Base-by-base conservation (phyloP, 2,797 vertebrate genomes). In the Silurus lanzhouensis region DNA sequence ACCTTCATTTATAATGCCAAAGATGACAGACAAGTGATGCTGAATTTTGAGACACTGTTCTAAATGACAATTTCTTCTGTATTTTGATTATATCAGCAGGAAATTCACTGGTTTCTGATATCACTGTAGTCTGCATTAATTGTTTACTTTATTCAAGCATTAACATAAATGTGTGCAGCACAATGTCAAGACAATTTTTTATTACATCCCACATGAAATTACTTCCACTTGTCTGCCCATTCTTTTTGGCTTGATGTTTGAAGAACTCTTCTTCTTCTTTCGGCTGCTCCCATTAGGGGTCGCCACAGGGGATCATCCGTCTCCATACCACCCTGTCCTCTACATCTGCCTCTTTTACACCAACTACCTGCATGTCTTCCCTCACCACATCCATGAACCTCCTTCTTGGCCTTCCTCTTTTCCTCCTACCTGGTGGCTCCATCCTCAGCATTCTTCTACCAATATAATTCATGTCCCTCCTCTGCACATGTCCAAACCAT, bases 121-220 rank as follows among this genome's bases (percentile, higher is more conserved):
- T 22, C 19, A 38, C 20, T 77, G 38, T 79, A 61, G 76, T 46
- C 22, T n/a, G 20, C 9, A 46, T 61, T 31, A 5, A 61, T 61
- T 61, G 58, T 61, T 19, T 61, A 61, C 58, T n/a, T 63, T n/a
- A 63, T 63, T 19, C 20, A 78, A 44, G 7, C 20, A 63, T 22
- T 61, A 14, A 22, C 52, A 75, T 57, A 57, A 27, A 75, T 75
- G 12, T 75, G 6, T 46, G 76, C 76, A 79, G 38, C 38, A 79
- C 19, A n/a, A 44, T 79, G 76, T 79, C 76, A 80, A 48, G 15
- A 44, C 5, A 5, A 25, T 44, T 79, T 4, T 77, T 7, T 63
- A 27, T 76, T 76, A 19, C 7, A 12, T 38, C 46, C 61, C 52
- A 52, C 60, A 72, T 81, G 48, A 82, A 72, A 76, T 70, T 12